These are phyloP conservation scores for Criorhina ranunculi DNA, from an alignment of 2,888 invertebrate species.

Conservation along the genomic window DNA sequence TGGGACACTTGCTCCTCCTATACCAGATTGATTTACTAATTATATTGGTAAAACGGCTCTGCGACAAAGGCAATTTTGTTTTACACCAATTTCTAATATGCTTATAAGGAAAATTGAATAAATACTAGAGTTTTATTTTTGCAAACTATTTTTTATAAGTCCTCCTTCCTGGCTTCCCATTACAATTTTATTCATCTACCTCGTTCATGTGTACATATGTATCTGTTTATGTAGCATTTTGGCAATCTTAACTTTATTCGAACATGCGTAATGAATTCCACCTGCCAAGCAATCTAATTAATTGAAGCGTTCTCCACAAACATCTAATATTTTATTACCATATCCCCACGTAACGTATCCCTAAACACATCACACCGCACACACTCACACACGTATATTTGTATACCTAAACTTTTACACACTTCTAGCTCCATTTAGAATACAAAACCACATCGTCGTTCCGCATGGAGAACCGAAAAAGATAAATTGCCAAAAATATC, in stretches of 20 bases:
- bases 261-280: constrained; percentile 60
- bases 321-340: constrained; percentile 56
- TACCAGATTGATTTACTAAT: too few relatives aligned
- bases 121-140: too few relatives aligned
- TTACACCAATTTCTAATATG: too few relatives aligned
- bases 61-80: too few relatives aligned
- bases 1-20: too few relatives aligned
- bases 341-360: constrained; percentile 16
- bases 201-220: background rate
- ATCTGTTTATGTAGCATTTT: constrained; percentile 11
- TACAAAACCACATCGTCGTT: constrained; percentile 76
- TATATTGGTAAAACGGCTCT: too few relatives aligned
- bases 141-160: too few relatives aligned
- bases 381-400: constrained; percentile 6
- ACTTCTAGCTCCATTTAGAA: constrained; percentile 48
- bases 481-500: constrained; percentile 78
- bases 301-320: constrained; percentile 44
- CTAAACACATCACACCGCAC: background rate
- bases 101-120: too few relatives aligned
- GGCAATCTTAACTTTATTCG: constrained; percentile 34
- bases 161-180: too few relatives aligned
- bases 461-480: constrained; percentile 75
- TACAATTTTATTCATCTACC: too few relatives aligned
- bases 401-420: too few relatives aligned
- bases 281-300: constrained; percentile 60